Evolutionary conservation across 2,888 invertebrate species (phyloP), one percentile per base, ranked within the genome.

Genomic region (Drosophila melanosoma): DNA sequence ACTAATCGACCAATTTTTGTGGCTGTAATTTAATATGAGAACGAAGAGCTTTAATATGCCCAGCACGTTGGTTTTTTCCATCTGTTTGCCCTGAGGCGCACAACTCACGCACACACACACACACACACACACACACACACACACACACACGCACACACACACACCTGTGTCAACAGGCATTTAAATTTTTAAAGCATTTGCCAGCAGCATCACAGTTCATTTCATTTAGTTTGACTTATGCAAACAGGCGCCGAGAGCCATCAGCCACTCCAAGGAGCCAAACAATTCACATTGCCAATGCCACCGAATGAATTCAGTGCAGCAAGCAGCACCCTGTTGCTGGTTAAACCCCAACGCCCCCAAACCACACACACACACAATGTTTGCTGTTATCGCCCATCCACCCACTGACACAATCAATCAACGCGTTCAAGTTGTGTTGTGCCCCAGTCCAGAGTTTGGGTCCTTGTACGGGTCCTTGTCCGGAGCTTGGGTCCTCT

Each of bases 21-120:
- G 85, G 74, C 61, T 60, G 89, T 84, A 89, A 87, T 89, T 89
- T 87, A 89, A 84, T 89, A 87, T 87, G 89, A 56, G 68, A 42
- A 67, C 33, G 71, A 62, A 70, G 36, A 61, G 61, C 84, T 87
- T 89, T 81, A 89, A 76, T 63, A 87, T 89, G 70, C 84, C 57
- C 70, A 71, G 68, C 89, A 84, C 83, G 84, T 83, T 75, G 84
- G 71, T 32, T 32, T 32, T 32, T 51, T 71, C 74, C 68, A 79
- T 57, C 77, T 78, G 78, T 76, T 76, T 71, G 71, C 32, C 36
- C 54, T 29, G 20, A 15, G 32, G 26, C 45, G 4, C 45, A 45
- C 45, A 23, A 23, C 38, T 49, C 67, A 56, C 56, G 71, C 70
- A 45, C 23, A 40, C 63, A 4, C 11, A 45, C 20, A 20, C 45